Evolutionary conservation across 1,140 invertebrate species (phyloP), one percentile per base, ranked within the genome.

Genomic region (Apocrypta bakeri): DNA sequence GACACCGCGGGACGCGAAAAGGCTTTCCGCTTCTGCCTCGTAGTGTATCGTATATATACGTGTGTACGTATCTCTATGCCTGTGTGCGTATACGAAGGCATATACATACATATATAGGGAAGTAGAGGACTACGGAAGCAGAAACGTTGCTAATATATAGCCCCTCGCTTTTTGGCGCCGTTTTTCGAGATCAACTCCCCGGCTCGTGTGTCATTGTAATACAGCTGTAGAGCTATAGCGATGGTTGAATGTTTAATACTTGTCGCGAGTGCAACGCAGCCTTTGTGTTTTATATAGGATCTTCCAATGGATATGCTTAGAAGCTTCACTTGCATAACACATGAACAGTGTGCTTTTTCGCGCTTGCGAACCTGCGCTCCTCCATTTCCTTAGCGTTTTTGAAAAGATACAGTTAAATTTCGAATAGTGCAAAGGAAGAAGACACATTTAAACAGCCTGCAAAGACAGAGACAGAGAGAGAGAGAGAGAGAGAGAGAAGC

Each of bases 1-100:
- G 73, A 81, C 42, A 66, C 64, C 25, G 74, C 56, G 74, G 56
- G 56, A 76, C 56, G 74, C 56, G 74, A 68, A 78, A 68, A 78
- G 76, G 63, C 63, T 78, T 76, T 76, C 64, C 66, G 64, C 25
- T 7, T 37, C 27, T 25, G 31, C 27, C 68, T 8, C 71, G 33
- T 11, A 8, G 12, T 11, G 9, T 9, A 37, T 21, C 17, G 9
- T 40, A 37, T 17, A 37, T 24, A 6, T 29, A 40, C 37, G 17
- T 72, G 29, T 40, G 33, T 24, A n/a, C n/a, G 69, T 40, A 40
- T 40, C 1, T 69, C 31, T 14, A 25, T 9, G 63, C 25, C 3
- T 24, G 9, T 29, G 66, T 33, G 4, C 33, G 25, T 25, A 24
- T 66, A n/a, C n/a, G 63, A 25, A 25, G 9, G 63, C 24, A 24